Base-by-base conservation (phyloP, 2,888 invertebrate species). In the Sphinx pinastri region DNA sequence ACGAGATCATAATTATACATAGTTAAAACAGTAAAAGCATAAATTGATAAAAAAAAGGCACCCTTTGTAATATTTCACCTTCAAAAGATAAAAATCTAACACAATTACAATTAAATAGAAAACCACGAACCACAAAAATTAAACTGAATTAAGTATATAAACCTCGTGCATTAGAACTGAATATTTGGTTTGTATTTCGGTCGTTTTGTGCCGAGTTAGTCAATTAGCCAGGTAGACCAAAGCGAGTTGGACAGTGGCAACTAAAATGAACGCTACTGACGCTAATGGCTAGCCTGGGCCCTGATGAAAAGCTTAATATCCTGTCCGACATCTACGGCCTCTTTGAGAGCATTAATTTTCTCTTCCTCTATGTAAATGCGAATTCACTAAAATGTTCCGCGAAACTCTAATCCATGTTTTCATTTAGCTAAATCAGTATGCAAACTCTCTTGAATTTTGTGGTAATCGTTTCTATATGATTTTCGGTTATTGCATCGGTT, bases 221-320 rank as follows among this genome's bases (percentile, higher is more conserved):
- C 81, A 82, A 83, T 82, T 80, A 79, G 75, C 73, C 72, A 72
- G 72, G 75, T 73, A 75, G 75, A 78, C 75, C 58, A 67, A 77
- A 77, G 75, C 78, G 75, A 76, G 74, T 71, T 63, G 63, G 49
- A 63, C 63, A 47, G n/a, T 60, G 71, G 70, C 70, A 68, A 73
- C 72, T 71, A 76, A 79, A 80, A 63, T 63, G 63, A 49, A 63
- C 73, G 75, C 59, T 75, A 74, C 76, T 69, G 70, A 74, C 76
- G 63, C 81, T 86, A 88, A 89, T 87, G 82, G 80, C 77, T 73
- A 77, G 75, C 74, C 78, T 81, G 84, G 73, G 77, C 75, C 74
- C 78, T 81, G 84, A 84, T 87, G 88, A 88, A 90, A 91, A 87
- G 86, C 87, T 84, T 89, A 89, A 90, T 90, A 88, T 87, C 81